Conservation (phyloP, 2,797 vertebrate species). For the Enoplosus armatus region DNA sequence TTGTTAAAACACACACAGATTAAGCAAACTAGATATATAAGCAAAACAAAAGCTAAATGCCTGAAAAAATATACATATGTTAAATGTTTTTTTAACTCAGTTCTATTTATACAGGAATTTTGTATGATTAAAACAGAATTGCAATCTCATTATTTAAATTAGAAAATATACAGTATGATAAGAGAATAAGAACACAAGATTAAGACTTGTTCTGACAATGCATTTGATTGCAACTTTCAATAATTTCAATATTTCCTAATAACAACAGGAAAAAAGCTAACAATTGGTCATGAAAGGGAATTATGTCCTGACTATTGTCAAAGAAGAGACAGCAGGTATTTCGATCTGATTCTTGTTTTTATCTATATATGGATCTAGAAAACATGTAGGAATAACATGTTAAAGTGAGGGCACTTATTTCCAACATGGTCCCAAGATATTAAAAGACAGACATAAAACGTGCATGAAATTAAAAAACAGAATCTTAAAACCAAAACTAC, state of each 20-base stretch:
- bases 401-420: background rate
- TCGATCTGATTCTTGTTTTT: background rate
- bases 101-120: background rate
- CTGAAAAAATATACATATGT: background rate
- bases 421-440: background rate
- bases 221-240: background rate
- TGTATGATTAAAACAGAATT: background rate
- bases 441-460: background rate
- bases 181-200: background rate
- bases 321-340: background rate
- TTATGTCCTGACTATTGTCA: background rate
- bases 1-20: background rate
- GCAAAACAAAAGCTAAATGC: background rate
- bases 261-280: background rate
- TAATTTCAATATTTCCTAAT: background rate
- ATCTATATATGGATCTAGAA: background rate
- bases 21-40: background rate
- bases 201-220: background rate
- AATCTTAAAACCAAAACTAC: background rate
- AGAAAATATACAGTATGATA: background rate
- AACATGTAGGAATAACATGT: background rate
- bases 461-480: background rate
- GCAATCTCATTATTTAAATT: background rate
- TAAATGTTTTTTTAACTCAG: background rate
- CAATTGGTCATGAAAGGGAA: background rate